These are phyloP conservation scores for Numenius arquata DNA, from an alignment of 2,113 vertebrate genomes.

Conservation along the genomic window DNA sequence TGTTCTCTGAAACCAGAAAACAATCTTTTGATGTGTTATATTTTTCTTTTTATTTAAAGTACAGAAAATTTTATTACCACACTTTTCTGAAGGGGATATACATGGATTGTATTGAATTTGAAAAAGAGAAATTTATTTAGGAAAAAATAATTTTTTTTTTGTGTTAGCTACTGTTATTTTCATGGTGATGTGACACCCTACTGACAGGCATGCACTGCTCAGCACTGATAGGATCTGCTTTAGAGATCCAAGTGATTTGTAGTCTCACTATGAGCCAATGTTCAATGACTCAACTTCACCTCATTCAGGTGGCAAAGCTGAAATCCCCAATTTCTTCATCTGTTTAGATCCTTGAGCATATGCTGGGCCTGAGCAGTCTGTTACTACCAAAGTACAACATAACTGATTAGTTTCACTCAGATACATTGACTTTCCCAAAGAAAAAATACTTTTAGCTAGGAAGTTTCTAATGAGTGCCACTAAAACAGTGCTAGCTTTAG, in stretches of 20 bases:
- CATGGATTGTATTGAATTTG: background rate
- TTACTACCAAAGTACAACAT: background rate
- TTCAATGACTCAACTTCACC: background rate
- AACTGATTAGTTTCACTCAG: background rate
- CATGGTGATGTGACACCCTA: background rate
- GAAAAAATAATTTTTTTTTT: background rate
- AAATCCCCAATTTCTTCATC: background rate
- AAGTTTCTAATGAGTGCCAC: background rate
- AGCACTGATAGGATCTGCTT: background rate
- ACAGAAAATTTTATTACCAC: background rate
- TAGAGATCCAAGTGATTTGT: background rate
- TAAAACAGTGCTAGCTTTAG: background rate
- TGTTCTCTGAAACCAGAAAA: background rate
- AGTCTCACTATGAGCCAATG: background rate
- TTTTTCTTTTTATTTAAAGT: background rate
- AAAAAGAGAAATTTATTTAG: background rate
- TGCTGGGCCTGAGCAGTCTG: background rate
- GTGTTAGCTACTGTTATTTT: background rate
- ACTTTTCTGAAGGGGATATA: background rate
- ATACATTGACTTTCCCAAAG: background rate
- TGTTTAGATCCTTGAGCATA: background rate
- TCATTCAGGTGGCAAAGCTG: background rate
- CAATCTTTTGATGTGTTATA: background rate
- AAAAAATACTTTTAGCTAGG: background rate
- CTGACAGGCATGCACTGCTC: too few species aligned